These are phyloP conservation scores for Cygnus atratus DNA, from an alignment of 2,113 vertebrate species.

Conservation along the genomic window DNA sequence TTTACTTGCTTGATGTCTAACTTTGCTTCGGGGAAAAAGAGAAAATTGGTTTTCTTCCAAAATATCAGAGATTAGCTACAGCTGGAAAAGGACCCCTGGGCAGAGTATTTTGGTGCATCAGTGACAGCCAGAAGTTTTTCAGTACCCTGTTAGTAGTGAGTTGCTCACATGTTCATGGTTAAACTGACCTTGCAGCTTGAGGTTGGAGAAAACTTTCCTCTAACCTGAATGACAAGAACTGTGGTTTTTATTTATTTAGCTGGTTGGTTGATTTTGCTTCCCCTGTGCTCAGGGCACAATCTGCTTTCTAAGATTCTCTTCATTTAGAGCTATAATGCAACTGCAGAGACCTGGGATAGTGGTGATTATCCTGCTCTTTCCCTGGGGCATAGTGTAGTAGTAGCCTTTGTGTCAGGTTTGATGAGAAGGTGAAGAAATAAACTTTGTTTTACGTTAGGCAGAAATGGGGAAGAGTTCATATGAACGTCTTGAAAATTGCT, in stretches of 20 bases:
- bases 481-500: neutral
- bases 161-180: neutral
- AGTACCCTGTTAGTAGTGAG: neutral
- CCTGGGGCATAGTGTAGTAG: no score
- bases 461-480: rapidly evolving
- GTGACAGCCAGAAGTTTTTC: neutral
- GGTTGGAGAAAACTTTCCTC: neutral
- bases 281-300: neutral
- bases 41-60: slow-evolving; percentile 25
- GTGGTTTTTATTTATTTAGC: neutral
- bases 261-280: neutral
- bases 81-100: neutral
- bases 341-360: neutral
- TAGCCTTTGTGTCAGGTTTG: neutral
- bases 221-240: neutral
- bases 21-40: neutral
- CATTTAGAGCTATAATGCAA: neutral
- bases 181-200: neutral
- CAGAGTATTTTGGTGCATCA: neutral
- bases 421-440: neutral
- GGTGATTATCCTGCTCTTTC: neutral
- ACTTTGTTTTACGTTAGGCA: neutral
- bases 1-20: slow-evolving; percentile 1
- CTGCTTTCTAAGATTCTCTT: neutral
- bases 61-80: neutral